Conservation (phyloP, 2,797 vertebrate species). For the Channallabes apus region DNA sequence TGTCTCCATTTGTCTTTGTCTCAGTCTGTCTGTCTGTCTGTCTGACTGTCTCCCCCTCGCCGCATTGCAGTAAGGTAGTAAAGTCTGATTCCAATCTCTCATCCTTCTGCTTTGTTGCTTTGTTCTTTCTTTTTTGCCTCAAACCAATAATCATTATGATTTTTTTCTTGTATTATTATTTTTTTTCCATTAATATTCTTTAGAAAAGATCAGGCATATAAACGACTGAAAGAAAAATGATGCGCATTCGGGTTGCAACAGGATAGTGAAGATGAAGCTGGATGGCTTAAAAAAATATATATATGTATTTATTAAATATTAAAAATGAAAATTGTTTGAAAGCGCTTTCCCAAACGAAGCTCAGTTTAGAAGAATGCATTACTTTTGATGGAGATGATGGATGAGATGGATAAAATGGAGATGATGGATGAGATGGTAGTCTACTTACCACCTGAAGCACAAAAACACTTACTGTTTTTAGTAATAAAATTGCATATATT, state of each 20-base stretch:
- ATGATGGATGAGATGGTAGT: slow-evolving; percentile 6
- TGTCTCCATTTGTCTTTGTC: slow-evolving; percentile 20
- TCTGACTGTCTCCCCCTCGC: slow-evolving; percentile 58
- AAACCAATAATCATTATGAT: neutral
- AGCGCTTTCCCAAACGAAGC: neutral
- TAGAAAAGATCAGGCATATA: neutral
- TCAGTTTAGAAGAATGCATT: neutral
- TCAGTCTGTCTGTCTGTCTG: slow-evolving; percentile 32
- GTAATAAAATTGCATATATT: neutral
- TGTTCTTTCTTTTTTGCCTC: neutral
- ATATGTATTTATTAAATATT: neutral
- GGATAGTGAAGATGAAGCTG: neutral
- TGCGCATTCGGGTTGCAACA: neutral
- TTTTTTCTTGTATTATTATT: neutral
- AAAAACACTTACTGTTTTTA: neutral
- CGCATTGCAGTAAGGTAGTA: slow-evolving; percentile 58
- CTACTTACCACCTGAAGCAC: slow-evolving; percentile 13
- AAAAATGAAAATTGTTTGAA: neutral
- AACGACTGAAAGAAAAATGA: neutral
- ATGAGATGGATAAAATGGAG: neutral
- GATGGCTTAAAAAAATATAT: neutral
- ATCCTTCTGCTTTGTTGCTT: neutral
- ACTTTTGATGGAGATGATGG: neutral
- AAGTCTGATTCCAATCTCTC: slow-evolving; percentile 34
- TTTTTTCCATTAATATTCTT: neutral